These are phyloP conservation scores for Muscicapa adusta DNA, from an alignment of 2,113 vertebrate genomes.

Conservation along the genomic window DNA sequence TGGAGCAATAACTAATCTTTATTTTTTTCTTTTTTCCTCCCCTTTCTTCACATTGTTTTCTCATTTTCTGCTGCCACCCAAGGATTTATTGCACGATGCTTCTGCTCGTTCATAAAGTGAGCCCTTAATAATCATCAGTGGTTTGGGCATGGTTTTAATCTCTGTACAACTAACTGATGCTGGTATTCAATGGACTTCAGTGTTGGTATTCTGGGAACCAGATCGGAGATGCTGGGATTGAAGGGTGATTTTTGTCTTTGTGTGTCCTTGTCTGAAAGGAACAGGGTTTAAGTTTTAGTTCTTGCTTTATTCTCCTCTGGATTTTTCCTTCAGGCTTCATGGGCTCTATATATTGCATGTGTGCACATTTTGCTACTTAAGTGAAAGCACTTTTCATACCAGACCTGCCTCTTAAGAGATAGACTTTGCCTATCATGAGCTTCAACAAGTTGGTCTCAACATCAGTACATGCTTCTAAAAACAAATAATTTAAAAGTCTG, in stretches of 20 bases:
- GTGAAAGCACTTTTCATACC: constrained; percentile 35
- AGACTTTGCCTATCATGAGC: background rate
- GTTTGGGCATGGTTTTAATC: constrained; percentile 41
- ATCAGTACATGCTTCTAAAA: constrained; percentile 54
- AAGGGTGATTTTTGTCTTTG: constrained; percentile 33
- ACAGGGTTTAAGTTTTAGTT: background rate
- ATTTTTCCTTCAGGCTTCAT: background rate
- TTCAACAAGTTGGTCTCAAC: constrained; percentile 53
- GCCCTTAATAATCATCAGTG: constrained; percentile 8
- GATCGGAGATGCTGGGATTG: background rate
- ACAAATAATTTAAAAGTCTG: background rate
- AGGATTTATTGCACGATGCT: constrained; percentile 37
- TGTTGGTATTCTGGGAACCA: constrained; percentile 29
- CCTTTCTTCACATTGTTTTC: background rate
- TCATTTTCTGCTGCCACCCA: constrained; percentile 29
- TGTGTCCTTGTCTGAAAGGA: background rate
- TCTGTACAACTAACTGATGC: constrained; percentile 3
- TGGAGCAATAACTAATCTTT: background rate
- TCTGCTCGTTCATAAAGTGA: constrained; percentile 49
- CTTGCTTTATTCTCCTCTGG: background rate
- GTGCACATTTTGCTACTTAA: background rate
- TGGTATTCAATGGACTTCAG: background rate
- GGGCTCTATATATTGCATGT: constrained; percentile 47
- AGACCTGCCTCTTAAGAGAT: constrained; percentile 60
- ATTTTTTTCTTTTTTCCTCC: background rate